phyloP scores from a whole-genome alignment of 2,888 invertebrate species.

The Tipula helvola region DNA sequence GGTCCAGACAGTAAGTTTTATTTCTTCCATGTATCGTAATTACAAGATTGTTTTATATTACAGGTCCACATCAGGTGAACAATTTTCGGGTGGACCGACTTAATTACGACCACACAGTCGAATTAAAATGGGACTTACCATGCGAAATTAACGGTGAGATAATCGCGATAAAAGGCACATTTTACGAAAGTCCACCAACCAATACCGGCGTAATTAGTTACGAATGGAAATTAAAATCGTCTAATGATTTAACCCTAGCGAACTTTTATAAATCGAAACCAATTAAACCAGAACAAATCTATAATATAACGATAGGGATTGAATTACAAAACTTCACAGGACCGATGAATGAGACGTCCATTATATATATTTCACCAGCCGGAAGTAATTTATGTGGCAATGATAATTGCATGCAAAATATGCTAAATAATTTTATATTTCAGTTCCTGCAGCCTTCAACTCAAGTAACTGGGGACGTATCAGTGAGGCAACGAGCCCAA shows the following conservation, averaged over 20 bases:
- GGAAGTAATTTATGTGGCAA: neutral
- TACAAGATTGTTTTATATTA: neutral
- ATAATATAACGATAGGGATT: neutral
- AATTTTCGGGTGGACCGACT: neutral
- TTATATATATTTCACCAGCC: neutral
- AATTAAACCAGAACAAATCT: neutral
- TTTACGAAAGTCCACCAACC: neutral
- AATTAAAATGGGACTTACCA: neutral
- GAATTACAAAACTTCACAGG: neutral
- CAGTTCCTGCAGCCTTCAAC: neutral
- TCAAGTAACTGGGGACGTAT: neutral
- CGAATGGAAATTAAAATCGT: neutral
- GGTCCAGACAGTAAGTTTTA: neutral
- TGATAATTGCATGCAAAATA: neutral
- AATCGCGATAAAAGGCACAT: neutral
- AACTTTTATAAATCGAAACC: neutral
- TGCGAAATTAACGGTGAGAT: neutral
- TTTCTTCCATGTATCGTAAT: neutral
- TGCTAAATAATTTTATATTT: neutral
- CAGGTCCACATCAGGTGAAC: neutral
- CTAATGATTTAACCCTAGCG: neutral
- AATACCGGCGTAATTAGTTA: neutral
- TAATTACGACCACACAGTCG: neutral
- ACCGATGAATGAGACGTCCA: neutral
- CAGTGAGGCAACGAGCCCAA: conserved; percentile 24